phyloP scores from a whole-genome alignment of 2,797 vertebrate species.

The Pseudomugil tenellus region DNA sequence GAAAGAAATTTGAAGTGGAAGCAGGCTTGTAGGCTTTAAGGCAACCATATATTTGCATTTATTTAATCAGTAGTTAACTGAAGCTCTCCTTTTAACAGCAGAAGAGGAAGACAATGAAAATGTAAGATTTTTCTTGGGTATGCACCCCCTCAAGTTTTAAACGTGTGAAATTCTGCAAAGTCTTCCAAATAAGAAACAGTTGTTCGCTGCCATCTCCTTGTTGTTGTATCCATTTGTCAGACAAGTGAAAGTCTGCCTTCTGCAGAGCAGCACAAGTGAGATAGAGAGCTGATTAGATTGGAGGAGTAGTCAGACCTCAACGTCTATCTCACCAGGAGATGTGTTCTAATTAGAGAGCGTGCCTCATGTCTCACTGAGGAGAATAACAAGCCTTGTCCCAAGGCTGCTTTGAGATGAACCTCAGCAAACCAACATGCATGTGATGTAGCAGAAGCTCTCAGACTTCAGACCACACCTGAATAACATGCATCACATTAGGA shows the following conservation, averaged over 20 bases:
- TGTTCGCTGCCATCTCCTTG: constrained; percentile 56
- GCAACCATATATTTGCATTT: constrained; percentile 24
- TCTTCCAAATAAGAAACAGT: constrained; percentile 62
- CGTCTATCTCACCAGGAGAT: constrained; percentile 73
- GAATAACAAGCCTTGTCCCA: constrained; percentile 73
- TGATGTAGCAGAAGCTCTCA: constrained; percentile 55
- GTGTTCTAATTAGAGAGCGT: constrained; percentile 76
- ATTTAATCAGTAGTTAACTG: constrained; percentile 23
- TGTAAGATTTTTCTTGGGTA: constrained; percentile 16
- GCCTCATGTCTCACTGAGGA: constrained; percentile 64
- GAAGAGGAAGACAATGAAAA: constrained; percentile 14
- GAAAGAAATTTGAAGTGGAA: constrained; percentile 3
- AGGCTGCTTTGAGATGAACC: constrained; percentile 57
- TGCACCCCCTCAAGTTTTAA: constrained; percentile 42
- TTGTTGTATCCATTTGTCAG: constrained; percentile 65
- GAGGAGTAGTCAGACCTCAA: constrained; percentile 61
- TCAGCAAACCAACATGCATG: constrained; percentile 53
- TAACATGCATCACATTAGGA: constrained; percentile 39
- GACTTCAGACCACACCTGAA: constrained; percentile 56
- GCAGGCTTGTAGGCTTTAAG: not conserved
- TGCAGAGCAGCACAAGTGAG: constrained; percentile 51
- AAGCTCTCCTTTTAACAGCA: constrained; percentile 31
- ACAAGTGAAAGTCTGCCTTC: constrained; percentile 48
- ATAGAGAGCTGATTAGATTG: constrained; percentile 68
- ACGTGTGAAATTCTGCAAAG: constrained; percentile 52